These are phyloP conservation scores for Nysson spinosus DNA, from an alignment of 2,888 invertebrate species.

Conservation along the genomic window DNA sequence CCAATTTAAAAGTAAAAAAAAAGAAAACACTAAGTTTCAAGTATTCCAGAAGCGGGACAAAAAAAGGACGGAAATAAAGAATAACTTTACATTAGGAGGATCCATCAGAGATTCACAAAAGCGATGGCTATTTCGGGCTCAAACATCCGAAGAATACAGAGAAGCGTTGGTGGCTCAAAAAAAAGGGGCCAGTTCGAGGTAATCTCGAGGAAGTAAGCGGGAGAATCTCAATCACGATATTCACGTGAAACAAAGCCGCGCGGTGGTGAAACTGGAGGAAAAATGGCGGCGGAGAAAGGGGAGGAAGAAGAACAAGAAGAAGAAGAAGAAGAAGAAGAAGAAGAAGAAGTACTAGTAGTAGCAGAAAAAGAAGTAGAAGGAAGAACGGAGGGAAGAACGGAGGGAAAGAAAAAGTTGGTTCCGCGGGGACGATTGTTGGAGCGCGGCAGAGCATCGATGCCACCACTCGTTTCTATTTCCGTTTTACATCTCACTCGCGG, in stretches of 20 bases:
- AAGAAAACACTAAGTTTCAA: background rate
- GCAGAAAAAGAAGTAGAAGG: background rate
- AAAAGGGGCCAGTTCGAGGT: conserved; percentile 39
- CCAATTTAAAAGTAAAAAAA: no score
- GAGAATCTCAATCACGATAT: conserved; percentile 45
- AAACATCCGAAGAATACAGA: conserved; percentile 32
- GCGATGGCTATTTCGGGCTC: conserved; percentile 36
- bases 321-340: background rate
- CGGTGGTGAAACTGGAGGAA: no score
- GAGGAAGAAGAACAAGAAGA: conserved; percentile 5
- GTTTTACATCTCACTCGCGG: conserved; percentile 60
- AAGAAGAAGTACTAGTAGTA: conserved; percentile 26
- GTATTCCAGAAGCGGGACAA: background rate
- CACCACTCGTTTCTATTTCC: conserved; percentile 65
- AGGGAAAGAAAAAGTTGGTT: conserved; percentile 44
- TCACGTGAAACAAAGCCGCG: conserved; percentile 58
- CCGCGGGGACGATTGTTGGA: conserved; percentile 67
- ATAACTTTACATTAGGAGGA: background rate
- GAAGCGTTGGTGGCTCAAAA: conserved; percentile 46
- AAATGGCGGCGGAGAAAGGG: conserved; percentile 9
- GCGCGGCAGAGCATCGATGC: conserved; percentile 66
- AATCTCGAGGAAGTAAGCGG: conserved; percentile 40
- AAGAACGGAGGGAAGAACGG: background rate
- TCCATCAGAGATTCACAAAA: conserved; percentile 33
- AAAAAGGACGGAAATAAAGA: background rate